Evolutionary conservation across 2,797 vertebrate genomes (phyloP).

Genomic region (Lepilemur ruficaudatus): DNA sequence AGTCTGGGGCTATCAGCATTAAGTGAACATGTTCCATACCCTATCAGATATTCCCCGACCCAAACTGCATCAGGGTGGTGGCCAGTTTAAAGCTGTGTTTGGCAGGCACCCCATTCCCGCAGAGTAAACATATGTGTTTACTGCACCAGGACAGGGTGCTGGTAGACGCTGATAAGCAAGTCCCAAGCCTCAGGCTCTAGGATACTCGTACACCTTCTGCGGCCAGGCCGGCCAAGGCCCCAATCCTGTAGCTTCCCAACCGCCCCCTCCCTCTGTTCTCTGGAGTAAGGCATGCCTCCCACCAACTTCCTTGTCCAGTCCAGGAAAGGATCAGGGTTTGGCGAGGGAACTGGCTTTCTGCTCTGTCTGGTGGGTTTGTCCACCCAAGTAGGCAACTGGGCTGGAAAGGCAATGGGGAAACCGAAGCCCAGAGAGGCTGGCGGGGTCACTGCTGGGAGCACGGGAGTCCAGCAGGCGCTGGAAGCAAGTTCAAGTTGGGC

Average conservation of each 20-base stretch:
- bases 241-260: background rate
- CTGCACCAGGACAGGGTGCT: background rate
- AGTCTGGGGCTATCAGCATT: background rate
- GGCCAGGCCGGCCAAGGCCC: background rate
- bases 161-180: constrained; percentile 59
- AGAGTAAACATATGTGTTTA: constrained; percentile 51
- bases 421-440: background rate
- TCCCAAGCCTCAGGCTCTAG: background rate
- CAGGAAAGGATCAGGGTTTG: background rate
- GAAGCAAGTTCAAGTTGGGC: background rate
- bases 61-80: background rate
- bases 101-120: background rate
- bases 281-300: background rate
- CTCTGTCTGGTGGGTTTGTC: background rate
- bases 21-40: background rate
- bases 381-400: background rate
- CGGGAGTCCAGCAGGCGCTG: background rate
- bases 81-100: background rate
- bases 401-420: background rate
- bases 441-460: background rate
- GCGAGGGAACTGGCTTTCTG: background rate
- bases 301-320: background rate
- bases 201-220: background rate
- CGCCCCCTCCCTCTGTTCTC: background rate
- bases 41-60: background rate